phyloP scores from a whole-genome alignment of 2,113 vertebrate genomes.

The Anguilla japonica region DNA sequence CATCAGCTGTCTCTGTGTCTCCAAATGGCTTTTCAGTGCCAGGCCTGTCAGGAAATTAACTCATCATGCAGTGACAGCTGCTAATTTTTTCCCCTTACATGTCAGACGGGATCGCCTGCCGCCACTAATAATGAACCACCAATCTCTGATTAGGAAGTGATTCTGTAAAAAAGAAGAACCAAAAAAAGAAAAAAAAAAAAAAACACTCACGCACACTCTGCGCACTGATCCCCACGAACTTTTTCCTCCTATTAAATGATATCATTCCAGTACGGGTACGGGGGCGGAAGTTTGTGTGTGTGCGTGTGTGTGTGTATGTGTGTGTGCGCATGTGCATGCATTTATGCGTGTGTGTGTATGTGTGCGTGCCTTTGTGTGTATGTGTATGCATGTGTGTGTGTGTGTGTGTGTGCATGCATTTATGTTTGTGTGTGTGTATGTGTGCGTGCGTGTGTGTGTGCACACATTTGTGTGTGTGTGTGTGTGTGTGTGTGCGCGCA shows the following conservation, averaged over 20 bases:
- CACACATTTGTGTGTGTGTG: background rate
- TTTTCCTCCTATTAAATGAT: slow-evolving; percentile 74
- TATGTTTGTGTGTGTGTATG: background rate
- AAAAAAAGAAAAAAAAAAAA: background rate
- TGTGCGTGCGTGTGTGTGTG: background rate
- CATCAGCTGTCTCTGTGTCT: slow-evolving; percentile 80
- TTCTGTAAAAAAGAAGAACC: slow-evolving; percentile 58
- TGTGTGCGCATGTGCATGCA: slow-evolving; percentile 19
- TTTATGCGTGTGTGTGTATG: background rate
- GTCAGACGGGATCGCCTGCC: slow-evolving; percentile 89
- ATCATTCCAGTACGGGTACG: slow-evolving; percentile 58
- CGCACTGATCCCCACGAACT: slow-evolving; percentile 74
- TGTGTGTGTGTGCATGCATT: background rate
- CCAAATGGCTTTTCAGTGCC: slow-evolving; percentile 82
- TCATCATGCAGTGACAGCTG: slow-evolving; percentile 94
- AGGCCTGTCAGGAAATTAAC: slow-evolving; percentile 98
- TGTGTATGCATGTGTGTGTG: slow-evolving; percentile 23
- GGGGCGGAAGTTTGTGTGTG: background rate
- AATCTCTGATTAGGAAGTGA: slow-evolving; percentile 88
- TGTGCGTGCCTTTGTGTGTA: background rate
- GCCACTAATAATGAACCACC: slow-evolving; percentile 93
- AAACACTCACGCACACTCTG: background rate
- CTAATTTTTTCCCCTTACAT: slow-evolving; percentile 94
- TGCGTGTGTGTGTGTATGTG: background rate
- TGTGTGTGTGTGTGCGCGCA: background rate